Conservation (phyloP, 2,113 vertebrate species). For the Halichoeres trimaculatus region DNA sequence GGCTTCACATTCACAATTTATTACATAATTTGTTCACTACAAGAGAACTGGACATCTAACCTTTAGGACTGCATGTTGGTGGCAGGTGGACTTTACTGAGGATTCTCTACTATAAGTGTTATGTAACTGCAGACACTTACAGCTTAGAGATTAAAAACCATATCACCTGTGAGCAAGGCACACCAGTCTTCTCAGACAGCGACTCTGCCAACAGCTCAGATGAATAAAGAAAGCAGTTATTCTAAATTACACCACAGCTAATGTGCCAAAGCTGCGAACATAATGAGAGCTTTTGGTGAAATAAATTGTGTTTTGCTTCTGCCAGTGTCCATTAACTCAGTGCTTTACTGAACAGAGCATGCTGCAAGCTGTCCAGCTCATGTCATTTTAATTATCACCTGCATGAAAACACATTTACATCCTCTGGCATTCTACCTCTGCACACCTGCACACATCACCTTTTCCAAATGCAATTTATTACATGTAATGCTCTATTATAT, state of each 20-base stretch:
- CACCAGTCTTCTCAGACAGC: background rate
- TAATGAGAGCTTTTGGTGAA: background rate
- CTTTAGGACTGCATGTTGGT: background rate
- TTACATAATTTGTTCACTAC: too few relatives aligned
- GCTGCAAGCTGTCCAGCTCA: conserved; percentile 6
- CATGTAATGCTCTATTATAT: background rate
- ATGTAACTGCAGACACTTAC: background rate
- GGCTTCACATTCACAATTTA: too few relatives aligned
- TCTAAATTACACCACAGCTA: conserved; percentile 21
- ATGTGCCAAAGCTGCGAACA: background rate
- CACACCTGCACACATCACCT: background rate
- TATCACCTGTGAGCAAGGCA: background rate
- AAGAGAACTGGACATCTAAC: background rate
- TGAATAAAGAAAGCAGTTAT: background rate
- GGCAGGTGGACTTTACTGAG: background rate
- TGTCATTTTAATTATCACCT: conserved; percentile 37
- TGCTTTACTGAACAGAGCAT: background rate
- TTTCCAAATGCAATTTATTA: conserved; percentile 4
- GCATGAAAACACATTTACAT: conserved; percentile 3
- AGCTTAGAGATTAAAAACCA: background rate
- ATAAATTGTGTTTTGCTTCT: conserved; percentile 34
- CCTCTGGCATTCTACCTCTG: background rate
- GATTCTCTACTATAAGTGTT: background rate
- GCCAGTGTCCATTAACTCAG: conserved; percentile 27
- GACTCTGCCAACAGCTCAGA: background rate